Percentiles rank a stretch among this genome's conserved stretches.
Evolutionary conservation across 2,888 invertebrate genomes (phyloP).

Genomic region (Amorpha juglandis): DNA sequence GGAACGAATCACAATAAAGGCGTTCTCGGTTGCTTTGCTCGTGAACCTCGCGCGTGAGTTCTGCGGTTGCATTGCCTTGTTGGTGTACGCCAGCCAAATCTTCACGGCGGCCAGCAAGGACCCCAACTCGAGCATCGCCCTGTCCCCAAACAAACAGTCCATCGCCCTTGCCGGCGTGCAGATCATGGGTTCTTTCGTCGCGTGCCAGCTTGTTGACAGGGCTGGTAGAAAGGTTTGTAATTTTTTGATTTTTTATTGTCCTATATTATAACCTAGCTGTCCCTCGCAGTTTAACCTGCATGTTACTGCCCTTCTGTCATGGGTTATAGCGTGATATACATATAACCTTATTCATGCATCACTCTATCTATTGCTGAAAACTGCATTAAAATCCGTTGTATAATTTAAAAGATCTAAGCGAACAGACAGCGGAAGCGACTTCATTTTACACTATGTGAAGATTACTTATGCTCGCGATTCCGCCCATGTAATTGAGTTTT

Average conservation of each 20-base stretch:
- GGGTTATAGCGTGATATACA: too few species aligned
- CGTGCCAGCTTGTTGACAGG: conserved; percentile 75
- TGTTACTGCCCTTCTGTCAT: too few species aligned
- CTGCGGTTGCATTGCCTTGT: conserved; percentile 76
- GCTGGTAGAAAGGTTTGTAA: conserved; percentile 70
- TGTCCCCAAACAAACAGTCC: conserved; percentile 75
- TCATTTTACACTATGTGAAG: too few species aligned
- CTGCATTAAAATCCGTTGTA: too few species aligned
- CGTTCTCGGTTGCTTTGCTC: conserved; percentile 76
- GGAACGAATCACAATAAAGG: conserved; percentile 70
- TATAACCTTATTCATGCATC: too few species aligned
- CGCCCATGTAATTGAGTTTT: too few species aligned
- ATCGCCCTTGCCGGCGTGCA: conserved; percentile 74
- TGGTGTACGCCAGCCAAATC: conserved; percentile 78
- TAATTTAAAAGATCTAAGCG: too few species aligned
- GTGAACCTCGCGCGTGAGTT: conserved; percentile 76
- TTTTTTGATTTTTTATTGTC: neutral
- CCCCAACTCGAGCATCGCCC: conserved; percentile 55
- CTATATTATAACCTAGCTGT: too few species aligned
- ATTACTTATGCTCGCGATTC: too few species aligned
- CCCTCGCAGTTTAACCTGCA: too few species aligned
- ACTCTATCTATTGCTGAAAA: too few species aligned
- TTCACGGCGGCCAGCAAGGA: conserved; percentile 68
- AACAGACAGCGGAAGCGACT: too few species aligned
- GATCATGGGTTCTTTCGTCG: conserved; percentile 73